Evolutionary conservation across 1,140 invertebrate species (phyloP), one percentile per base, ranked within the genome.

Genomic region (Papilio polyxenes): DNA sequence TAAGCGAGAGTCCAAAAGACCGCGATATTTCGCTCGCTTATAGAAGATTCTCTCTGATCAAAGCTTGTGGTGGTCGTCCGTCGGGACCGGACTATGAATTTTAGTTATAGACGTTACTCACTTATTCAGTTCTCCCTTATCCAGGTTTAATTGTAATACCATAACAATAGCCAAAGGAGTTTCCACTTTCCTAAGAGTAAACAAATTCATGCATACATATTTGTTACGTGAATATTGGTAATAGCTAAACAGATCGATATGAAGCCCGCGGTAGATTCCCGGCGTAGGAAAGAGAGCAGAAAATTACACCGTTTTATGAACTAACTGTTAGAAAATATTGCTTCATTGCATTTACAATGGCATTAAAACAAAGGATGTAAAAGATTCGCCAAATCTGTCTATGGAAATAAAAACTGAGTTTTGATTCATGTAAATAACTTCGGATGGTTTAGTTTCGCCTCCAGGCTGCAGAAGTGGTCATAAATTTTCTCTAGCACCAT

Each of bases 301-400:
- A 65, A 65, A 65, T 65, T 31, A 65, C 62, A 65, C 23, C 23
- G 62, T 65, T 65, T 65, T 65, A 65, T 65, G 23, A 65, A 31
- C 6, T 31, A 65, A 65, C 23, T 65, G 23, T 65, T 65, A 11
- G 62, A 65, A 31, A 31, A 65, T 2, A 31, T 4, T 31, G 62
- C 62, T 65, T 65, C 20, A 65, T 65, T 65, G 62, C 62, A 31
- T 65, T 65, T 59, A 59, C 4, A 11, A 59, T 59, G 23, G 23
- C 23, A 31, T 31, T 10, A 65, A 31, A n/a, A 31, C 62, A 65
- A 31, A 11, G 9, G 1, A 31, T 65, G 1, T 65, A 11, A 65
- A 65, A 65, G 20, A 65, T 3, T 65, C 13, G 31, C 11, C 9
- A 31, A 31, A 65, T 5, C 23, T 9, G 3, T 51, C 17, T 59